Percentiles rank a stretch among this genome's conserved stretches.
Conservation (phyloP, 1,140 invertebrate species). For the Melitaea cinxia region DNA sequence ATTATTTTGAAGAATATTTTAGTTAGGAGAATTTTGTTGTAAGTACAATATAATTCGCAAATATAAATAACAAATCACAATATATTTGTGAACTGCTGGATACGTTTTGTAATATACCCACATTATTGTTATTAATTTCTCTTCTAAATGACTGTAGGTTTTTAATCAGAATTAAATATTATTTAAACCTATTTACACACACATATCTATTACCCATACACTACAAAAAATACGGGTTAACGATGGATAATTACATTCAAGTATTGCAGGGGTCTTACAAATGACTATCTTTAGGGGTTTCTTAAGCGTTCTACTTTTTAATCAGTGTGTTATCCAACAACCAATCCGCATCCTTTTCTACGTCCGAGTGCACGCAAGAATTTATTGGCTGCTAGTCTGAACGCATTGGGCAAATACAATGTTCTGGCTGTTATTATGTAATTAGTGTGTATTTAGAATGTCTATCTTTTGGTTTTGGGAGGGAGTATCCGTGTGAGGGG, state of each 20-base stretch:
- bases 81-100: no score
- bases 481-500: background rate
- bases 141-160: no score
- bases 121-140: no score
- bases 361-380: conserved; percentile 42
- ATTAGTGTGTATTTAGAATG: background rate
- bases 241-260: background rate
- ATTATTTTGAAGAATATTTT: no score
- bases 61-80: no score
- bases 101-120: no score
- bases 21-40: no score
- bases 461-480: background rate
- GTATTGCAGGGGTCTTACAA: conserved; percentile 6
- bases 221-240: background rate
- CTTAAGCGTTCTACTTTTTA: conserved; percentile 7
- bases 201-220: background rate
- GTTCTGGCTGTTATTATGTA: background rate
- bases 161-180: no score
- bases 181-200: no score
- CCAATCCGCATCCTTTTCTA: conserved; percentile 39
- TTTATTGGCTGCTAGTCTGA: conserved; percentile 19
- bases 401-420: background rate
- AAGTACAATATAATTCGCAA: no score
- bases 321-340: conserved; percentile 40
- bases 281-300: conserved; percentile 30